Evolutionary conservation across 2,113 vertebrate genomes (phyloP), one percentile per base, ranked within the genome.

Genomic region (Chunga burmeisteri): DNA sequence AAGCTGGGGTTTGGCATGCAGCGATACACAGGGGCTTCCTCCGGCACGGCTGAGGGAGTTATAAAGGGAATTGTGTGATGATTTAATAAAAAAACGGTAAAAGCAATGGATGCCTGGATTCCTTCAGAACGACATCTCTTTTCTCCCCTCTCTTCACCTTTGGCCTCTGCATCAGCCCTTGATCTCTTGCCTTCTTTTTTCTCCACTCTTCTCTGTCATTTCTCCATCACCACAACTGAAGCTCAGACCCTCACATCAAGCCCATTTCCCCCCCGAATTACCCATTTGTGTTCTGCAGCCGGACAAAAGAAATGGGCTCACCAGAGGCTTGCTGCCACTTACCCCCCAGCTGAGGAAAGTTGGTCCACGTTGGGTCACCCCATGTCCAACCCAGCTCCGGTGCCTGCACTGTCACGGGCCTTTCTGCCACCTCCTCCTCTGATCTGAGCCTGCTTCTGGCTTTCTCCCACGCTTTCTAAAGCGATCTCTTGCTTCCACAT

Each of bases 31-130:
- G 55, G 26, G 81, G 83, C 63, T 75, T 84, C 72, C 75, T 56
- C 56, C 6, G 9, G 61, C 4, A 4, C 0, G 0, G 68, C 59
- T 59, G 16, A 63, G 72, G 65, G 68, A 80, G 20, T 11, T 72
- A 12, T 2, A 86, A 85, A 38, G n/a, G 44, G 36, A 88, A 61
- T 2, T 11, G 20, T 55, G 38, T 23, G 62, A 29, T 12, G 34
- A 59, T 68, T 52, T 20, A 13, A 34, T 12, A 30, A 25, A 61
- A 61, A 56, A 53, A 36, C 11, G 11, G 16, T 25, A 30, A 17
- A 27, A 59, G 61, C 36, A 66, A 66, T 5, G 22, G 68, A 55
- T 36, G 58, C 15, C 23, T 56, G 34, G 27, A 65, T 58, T 89
- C 53, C 38, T 61, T n/a, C 78, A 81, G 38, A 44, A 79, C 49